Base-by-base conservation (phyloP, 2,888 invertebrate genomes). In the Diaphora mendica region DNA sequence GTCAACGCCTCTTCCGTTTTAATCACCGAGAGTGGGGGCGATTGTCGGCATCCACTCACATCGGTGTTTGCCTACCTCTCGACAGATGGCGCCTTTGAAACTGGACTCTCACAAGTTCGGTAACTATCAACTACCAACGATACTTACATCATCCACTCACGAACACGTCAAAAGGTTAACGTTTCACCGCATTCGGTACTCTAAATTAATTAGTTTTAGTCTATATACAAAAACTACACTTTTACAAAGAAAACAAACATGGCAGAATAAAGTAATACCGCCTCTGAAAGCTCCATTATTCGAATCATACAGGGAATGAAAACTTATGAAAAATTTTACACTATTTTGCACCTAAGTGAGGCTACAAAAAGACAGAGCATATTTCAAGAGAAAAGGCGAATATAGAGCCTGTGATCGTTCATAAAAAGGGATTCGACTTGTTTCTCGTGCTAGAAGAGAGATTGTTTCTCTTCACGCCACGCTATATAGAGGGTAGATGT, bases 1-100 rank as follows among this genome's bases (percentile, higher is more conserved):
- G 94, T 94, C 94, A 93, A 93, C 92, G 91, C 89, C 93, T 93
- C 92, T 94, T 91, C 90, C 91, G 89, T 89, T 94, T 95, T 95
- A 95, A 95, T 95, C 94, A 95, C 93, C 88, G 93, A 92, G 93
- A 95, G 95, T 94, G 92, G 91, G 87, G 90, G 91, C 91, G 92
- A 93, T 93, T 93, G 95, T 93, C 91, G 91, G 91, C 89, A 79
- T 89, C 91, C 92, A 91, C 91, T 93, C 91, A 83, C 87, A 85
- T 87, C 88, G 85, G 82, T 94, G 95, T 95, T 94, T 95, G 90
- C 92, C 88, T 88, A 91, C 90, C 93, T 91, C 94, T 94, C 91
- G 84, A 91, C 88, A 90, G 89, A 89, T 90, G 90, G 88, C 85
- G 91, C 94, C 93, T 95, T 95, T 95, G 94, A 93, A 91, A 93